Percentiles rank a stretch among this genome's conserved stretches.
These are phyloP conservation scores for silkworm (Bombyx mori) DNA, from an alignment of 1,140 invertebrate genomes.

Conservation along the genomic window ASM3026992v2 NC_085123.1:12658501-12659000, in stretches of 20 bases:
- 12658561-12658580: too few relatives aligned
- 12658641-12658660: background rate
- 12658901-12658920: constrained; percentile 42
- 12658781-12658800: constrained; percentile 16
- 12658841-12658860: constrained; percentile 21
- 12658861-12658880: constrained; percentile 11
- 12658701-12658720: constrained; percentile 4
- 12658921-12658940: constrained; percentile 44
- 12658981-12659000: constrained; percentile 25
- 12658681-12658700: constrained; percentile 14
- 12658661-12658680: background rate
- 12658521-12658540: too few relatives aligned
- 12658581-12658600: too few relatives aligned
- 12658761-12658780: constrained; percentile 36
- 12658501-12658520: too few relatives aligned
- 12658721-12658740: constrained; percentile 6
- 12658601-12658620: too few relatives aligned
- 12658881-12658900: constrained; percentile 12
- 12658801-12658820: constrained; percentile 36
- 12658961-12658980: constrained; percentile 27
- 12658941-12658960: constrained; percentile 23
- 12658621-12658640: background rate
- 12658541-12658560: too few relatives aligned
- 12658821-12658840: constrained; percentile 47
- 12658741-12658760: constrained; percentile 14